These are phyloP conservation scores for Limnephilus lunatus DNA, from an alignment of 2,888 invertebrate species.

Conservation along the genomic window DNA sequence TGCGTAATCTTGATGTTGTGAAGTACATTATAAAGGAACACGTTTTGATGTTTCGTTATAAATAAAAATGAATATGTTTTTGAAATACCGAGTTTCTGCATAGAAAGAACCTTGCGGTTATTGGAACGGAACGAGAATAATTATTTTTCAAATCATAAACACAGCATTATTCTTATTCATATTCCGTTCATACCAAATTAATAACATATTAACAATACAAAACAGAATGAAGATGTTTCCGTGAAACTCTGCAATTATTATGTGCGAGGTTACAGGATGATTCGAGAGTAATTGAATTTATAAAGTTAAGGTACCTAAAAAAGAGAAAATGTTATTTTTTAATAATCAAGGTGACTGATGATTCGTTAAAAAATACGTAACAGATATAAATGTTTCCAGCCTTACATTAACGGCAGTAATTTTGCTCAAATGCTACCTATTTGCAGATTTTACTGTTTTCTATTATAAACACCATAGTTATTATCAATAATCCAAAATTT, in stretches of 20 bases:
- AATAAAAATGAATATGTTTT: neutral
- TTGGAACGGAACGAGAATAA: slow-evolving; percentile 30
- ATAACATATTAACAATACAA: neutral
- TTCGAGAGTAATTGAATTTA: too few relatives aligned
- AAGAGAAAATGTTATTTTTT: neutral
- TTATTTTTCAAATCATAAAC: slow-evolving; percentile 9
- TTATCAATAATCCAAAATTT: too few relatives aligned
- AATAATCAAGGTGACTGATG: neutral
- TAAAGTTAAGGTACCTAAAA: neutral
- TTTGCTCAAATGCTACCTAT: too few relatives aligned
- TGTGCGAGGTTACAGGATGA: neutral
- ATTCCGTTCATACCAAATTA: neutral
- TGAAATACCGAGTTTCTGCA: slow-evolving; percentile 2
- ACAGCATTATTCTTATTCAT: neutral
- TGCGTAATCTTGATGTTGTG: neutral
- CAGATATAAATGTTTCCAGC: neutral
- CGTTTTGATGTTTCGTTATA: neutral
- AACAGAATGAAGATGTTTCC: neutral
- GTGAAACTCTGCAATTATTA: neutral
- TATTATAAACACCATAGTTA: too few relatives aligned
- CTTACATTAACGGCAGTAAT: too few relatives aligned
- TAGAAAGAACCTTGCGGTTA: slow-evolving; percentile 37
- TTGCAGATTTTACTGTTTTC: too few relatives aligned
- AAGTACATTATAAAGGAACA: neutral
- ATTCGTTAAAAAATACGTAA: neutral